Base-by-base conservation (phyloP, 2,797 vertebrate species). In the Pangasius macronema region DNA sequence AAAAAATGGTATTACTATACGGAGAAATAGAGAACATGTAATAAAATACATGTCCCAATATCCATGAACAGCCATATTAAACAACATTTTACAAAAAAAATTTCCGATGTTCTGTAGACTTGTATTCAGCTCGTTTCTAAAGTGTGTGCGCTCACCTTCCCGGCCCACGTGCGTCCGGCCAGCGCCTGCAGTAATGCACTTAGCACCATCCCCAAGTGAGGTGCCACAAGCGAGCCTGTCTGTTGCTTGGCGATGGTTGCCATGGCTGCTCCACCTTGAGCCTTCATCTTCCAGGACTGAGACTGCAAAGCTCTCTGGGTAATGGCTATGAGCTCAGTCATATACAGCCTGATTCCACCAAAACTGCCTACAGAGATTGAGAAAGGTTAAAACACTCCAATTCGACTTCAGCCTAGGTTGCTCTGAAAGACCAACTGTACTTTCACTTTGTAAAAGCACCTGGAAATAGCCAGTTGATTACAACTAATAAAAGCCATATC, bases 241-340 rank as follows among this genome's bases (percentile, higher is more conserved):
- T 99, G 98, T 88, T 97, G 95, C 92, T 97, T 98, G 85, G 98
- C 98, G 91, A 99, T 97, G 0, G 98, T 98, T 86, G 98, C 97
- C 97, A 99, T 99, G 91, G 98, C 97, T 92, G 97, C 93, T 22
- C 98, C 99, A 87, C 98, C 99, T 92, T 99, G 99, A 33, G 99
- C 97, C 93, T 99, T 99, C 97, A 99, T 99, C 94, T 98, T 99
- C 99, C 98, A 99, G 76, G 98, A 99, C 90, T 97, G 97, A 75
- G 99, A 99, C 92, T 99, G 97, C 91, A 99, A 94, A 46, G 98
- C 98, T 92, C 96, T 99, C 93, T 99, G 98, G 0, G 97, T 97
- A 88, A 99, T 96, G 82, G 93, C 91, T 87, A 99, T 99, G 94
- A 99, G 95, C 93, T 99, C 99, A 0, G 97, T 96, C 96, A 99